A percentile compares a stretch with the other conserved stretches of the same genome.
Conservation (phyloP, 2,113 vertebrate species). For the Caracal caracal region DNA sequence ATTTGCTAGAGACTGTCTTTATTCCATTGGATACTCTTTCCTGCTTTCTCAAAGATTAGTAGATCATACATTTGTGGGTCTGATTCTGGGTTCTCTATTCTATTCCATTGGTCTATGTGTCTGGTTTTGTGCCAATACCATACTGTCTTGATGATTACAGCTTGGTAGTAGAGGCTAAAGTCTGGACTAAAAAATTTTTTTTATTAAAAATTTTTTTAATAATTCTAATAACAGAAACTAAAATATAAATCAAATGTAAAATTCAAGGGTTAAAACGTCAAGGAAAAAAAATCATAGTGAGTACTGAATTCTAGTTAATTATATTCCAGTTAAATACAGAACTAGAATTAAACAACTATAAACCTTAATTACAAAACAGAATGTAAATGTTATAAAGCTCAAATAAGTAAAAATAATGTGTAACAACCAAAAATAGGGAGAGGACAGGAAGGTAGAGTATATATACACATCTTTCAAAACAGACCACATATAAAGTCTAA, state of each 20-base stretch:
- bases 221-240: neutral
- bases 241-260: constrained; percentile 39
- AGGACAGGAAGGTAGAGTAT: neutral
- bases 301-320: neutral
- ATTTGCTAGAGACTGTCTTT: too few relatives aligned
- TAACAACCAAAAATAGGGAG: neutral
- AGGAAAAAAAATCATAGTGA: neutral
- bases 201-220: too few relatives aligned
- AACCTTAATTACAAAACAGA: neutral
- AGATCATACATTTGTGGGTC: too few relatives aligned
- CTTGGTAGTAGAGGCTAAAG: too few relatives aligned
- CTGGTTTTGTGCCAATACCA: too few relatives aligned
- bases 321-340: constrained; percentile 22
- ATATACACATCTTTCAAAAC: neutral
- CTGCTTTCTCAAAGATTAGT: too few relatives aligned
- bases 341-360: neutral
- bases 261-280: neutral
- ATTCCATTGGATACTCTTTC: too few relatives aligned
- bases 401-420: neutral
- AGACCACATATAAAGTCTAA: neutral
- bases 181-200: too few relatives aligned
- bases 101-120: too few relatives aligned
- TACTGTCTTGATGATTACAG: too few relatives aligned
- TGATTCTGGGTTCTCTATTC: too few relatives aligned
- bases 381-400: neutral